Percentiles rank a stretch among this genome's conserved stretches.
phyloP scores from a whole-genome alignment of 2,888 invertebrate species.

The Agonopterix alstromeriana region DNA sequence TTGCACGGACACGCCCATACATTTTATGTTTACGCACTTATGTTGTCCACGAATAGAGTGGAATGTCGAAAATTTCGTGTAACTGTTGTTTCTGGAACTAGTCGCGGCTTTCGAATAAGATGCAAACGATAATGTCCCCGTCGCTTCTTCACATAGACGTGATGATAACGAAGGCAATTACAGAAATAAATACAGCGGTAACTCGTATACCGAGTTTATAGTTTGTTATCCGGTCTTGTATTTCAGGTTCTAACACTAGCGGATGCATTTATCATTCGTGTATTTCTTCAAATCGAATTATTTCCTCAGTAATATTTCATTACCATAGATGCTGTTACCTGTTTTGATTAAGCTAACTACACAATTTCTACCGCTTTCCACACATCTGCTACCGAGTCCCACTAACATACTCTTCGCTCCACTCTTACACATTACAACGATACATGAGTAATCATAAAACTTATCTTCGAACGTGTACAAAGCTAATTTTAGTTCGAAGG shows the following conservation, averaged over 20 bases:
- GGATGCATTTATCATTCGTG: constrained; percentile 2
- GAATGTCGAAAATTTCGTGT: constrained; percentile 57
- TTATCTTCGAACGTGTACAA: background rate
- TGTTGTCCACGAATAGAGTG: constrained; percentile 31
- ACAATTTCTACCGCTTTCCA: constrained; percentile 6
- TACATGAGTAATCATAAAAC: too few relatives aligned
- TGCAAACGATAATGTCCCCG: constrained; percentile 30
- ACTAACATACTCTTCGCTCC: constrained; percentile 7
- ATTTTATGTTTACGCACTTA: constrained; percentile 26
- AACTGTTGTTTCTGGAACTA: constrained; percentile 42
- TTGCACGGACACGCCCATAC: constrained; percentile 22
- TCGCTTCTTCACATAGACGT: constrained; percentile 21
- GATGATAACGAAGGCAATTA: constrained; percentile 19
- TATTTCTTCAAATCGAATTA: constrained; percentile 5
- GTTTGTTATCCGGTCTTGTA: constrained; percentile 17
- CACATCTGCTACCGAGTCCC: constrained; percentile 1
- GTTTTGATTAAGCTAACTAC: constrained; percentile 4
- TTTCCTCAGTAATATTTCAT: constrained; percentile 4
- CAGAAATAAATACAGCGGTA: constrained; percentile 18
- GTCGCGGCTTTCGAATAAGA: constrained; percentile 27
- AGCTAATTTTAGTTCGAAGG: background rate
- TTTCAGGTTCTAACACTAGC: constrained; percentile 19
- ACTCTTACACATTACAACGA: background rate
- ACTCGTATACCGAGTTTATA: constrained; percentile 17
- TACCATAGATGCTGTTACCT: background rate